Percentiles rank a stretch among this genome's conserved stretches.
phyloP scores from a whole-genome alignment of 2,797 vertebrate genomes.

The Lutjanus argentimaculatus region DNA sequence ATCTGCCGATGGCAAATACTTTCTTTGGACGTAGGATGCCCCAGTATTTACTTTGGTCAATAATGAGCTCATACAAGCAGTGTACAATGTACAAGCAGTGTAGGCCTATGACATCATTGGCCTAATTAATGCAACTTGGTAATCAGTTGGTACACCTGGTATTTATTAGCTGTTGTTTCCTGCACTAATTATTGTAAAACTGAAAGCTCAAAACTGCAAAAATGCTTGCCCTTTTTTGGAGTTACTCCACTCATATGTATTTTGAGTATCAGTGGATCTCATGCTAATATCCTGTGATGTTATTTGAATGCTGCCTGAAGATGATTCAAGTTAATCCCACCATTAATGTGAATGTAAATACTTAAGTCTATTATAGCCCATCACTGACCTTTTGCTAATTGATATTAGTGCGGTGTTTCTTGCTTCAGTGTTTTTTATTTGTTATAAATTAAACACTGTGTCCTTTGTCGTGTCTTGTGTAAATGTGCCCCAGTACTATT shows the following conservation, averaged over 20 bases:
- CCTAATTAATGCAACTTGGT: constrained; percentile 13
- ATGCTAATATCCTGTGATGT: not conserved
- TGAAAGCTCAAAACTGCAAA: not conserved
- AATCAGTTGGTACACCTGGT: not conserved
- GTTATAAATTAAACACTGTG: not conserved
- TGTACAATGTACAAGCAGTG: not conserved
- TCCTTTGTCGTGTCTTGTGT: constrained; percentile 13
- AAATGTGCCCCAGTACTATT: constrained; percentile 31
- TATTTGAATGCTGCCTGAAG: constrained; percentile 11
- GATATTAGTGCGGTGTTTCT: not conserved
- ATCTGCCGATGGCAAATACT: not conserved
- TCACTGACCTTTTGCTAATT: constrained; percentile 2
- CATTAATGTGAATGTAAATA: constrained; percentile 15
- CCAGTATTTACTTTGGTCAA: constrained; percentile 19
- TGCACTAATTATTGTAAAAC: constrained; percentile 1
- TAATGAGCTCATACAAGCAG: not conserved
- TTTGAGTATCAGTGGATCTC: not conserved
- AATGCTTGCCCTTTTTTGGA: not conserved
- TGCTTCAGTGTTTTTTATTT: constrained; percentile 11
- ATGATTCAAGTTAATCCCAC: constrained; percentile 4
- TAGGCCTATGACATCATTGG: constrained; percentile 11
- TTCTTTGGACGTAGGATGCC: constrained; percentile 5
- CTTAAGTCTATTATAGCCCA: not conserved
- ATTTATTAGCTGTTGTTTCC: constrained; percentile 15
- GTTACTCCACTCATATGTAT: not conserved